Base-by-base conservation (phyloP, 2,888 invertebrate species). In the Cephus nigrinus region DNA sequence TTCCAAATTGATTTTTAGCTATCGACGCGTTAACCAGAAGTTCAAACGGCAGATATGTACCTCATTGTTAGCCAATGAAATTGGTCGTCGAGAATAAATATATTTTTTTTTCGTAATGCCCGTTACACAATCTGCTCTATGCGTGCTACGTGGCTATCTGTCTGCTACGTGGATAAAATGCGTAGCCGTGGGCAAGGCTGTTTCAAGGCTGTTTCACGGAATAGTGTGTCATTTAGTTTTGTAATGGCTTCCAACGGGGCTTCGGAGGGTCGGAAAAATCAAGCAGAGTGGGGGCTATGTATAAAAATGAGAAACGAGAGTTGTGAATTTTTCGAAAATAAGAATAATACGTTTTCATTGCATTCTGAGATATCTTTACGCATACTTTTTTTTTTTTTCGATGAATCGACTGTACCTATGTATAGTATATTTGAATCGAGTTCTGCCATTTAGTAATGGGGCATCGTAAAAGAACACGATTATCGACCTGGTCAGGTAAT, bases 131-230 rank as follows among this genome's bases (percentile, higher is more conserved):
- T 23, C 55, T 23, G 23, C 23, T 23, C 55, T 55, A 55, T 55
- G 55, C 55, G 55, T 55, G 55, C 55, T 55, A 15, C 55, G 55
- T 23, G 55, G 55, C 55, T 55, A 55, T 55, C 23, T 55, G 23
- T 55, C 2, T 55, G 55, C 23, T 55, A 55, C 55, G 55, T 55
- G 55, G 55, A 55, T 55, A 55, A 55, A 55, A 55, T 55, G 55
- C 55, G 23, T 55, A 79, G 85, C 87, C 86, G 84, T 85, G 83
- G 87, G 87, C 90, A 89, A 90, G 90, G 88, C 86, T 89, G 87
- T 86, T 80, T 85, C 90, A 90, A 90, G 89, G 90, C 84, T 88
- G 85, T 83, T 55, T 55, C 55, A 15, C 55, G 55, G 55, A 55
- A 55, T 55, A 55, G 55, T 55, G 9, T 55, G 23, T 23, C 55